Evolutionary conservation across 2,797 vertebrate species (phyloP), one percentile per base, ranked within the genome.

Genomic region (Pyrrhura leucotis): DNA sequence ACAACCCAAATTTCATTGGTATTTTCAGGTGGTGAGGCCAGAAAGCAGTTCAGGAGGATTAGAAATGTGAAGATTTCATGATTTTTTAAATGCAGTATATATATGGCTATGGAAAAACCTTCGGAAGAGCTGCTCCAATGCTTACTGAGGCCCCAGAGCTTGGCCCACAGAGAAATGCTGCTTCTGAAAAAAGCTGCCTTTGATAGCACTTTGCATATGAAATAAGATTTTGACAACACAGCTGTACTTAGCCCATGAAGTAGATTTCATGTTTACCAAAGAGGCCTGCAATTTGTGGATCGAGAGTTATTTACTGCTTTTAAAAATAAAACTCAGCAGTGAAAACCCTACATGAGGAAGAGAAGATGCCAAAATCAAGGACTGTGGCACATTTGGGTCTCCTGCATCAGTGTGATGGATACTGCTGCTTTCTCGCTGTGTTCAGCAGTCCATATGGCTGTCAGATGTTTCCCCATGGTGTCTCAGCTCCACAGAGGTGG

Each of bases 271-370:
- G 33, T 81, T 92, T 91, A 88, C 58, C 54, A 73, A 20, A 58
- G 48, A 91, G 73, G n/a, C 23, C 82, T 93, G 47, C 73, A 92
- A 96, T 96, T 96, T 92, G 91, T 91, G 85, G 87, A 84, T 19
- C 0, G 1, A 83, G 76, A 84, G 75, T 72, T 95, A 90, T 76
- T 96, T 80, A 73, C 47, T 86, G 86, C 26, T 71, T 83, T 93
- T 86, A 93, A 96, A 97, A 95, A 95, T 90, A 96, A 91, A 95
- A 94, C 71, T 69, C 54, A 33, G 26, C 59, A 75, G 29, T 50
- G 59, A 79, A 92, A 91, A 68, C 17, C 12, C 33, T 63, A 16
- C 4, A 12, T 21, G 59, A 93, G 83, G 47, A 86, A 50, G 39
- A 69, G 45, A 68, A 87, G 65, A 88, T 54, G 35, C 20, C 63